Conservation (phyloP, 2,888 invertebrate genomes). For the Heliconius cydno region DNA sequence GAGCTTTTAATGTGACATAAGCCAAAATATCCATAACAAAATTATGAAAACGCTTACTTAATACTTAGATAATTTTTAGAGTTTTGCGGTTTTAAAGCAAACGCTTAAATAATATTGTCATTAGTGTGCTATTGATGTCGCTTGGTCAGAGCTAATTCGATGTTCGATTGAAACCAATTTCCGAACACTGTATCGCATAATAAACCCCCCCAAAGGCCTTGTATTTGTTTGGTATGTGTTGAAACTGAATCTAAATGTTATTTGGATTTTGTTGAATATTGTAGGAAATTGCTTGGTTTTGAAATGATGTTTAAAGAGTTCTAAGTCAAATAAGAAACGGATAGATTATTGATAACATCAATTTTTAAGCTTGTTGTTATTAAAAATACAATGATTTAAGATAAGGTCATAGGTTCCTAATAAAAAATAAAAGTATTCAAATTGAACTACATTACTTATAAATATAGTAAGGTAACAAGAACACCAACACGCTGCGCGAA, state of each 20-base stretch:
- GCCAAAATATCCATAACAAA: conserved; percentile 1
- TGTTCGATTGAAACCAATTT: conserved; percentile 5
- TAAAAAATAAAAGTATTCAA: too few relatives aligned
- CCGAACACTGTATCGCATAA: conserved; percentile 35
- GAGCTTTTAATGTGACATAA: conserved; percentile 20
- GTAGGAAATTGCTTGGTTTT: conserved; percentile 3
- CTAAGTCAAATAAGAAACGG: too few relatives aligned
- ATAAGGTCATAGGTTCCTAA: too few relatives aligned
- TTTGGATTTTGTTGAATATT: neutral
- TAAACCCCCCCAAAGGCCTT: conserved; percentile 21
- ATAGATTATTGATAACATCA: too few relatives aligned
- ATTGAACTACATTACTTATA: too few relatives aligned
- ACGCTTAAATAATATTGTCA: conserved; percentile 21
- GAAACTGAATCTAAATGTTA: neutral
- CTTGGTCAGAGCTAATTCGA: conserved; percentile 30
- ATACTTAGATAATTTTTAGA: neutral
- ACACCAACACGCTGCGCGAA: too few relatives aligned
- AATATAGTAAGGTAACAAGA: too few relatives aligned
- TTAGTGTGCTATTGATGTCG: conserved; percentile 36
- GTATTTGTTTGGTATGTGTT: conserved; percentile 15
- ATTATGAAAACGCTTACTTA: neutral
- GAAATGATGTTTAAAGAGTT: neutral
- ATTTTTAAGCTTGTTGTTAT: neutral
- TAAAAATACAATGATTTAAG: neutral
- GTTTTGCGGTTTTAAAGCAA: conserved; percentile 6